Evolutionary conservation across 2,888 invertebrate genomes (phyloP).

Genomic region (Lathronympha strigana): DNA sequence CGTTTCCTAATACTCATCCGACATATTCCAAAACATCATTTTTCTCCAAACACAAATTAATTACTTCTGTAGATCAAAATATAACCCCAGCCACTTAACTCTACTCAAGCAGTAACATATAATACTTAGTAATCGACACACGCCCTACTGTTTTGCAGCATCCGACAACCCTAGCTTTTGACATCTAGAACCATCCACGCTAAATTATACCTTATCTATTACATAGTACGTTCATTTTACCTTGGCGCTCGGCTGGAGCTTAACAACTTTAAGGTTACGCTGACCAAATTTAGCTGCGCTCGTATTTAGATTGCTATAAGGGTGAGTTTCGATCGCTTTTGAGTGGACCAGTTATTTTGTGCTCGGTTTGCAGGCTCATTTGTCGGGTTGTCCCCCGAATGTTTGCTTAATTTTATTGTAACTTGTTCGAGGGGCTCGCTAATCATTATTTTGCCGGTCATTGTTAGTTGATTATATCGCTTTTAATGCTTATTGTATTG

Average conservation of each 20-base stretch:
- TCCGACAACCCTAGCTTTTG: constrained; percentile 17
- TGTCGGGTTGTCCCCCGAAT: constrained; percentile 14
- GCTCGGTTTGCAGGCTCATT: constrained; percentile 28
- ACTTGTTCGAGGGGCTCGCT: constrained; percentile 27
- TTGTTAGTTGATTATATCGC: constrained; percentile 31
- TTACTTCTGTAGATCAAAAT: constrained; percentile 21
- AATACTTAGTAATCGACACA: constrained; percentile 25
- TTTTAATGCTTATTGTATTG: constrained; percentile 30
- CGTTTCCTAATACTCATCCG: too few relatives aligned
- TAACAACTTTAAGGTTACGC: background rate
- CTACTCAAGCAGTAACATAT: constrained; percentile 11
- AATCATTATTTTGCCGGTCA: constrained; percentile 33
- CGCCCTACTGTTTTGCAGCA: constrained; percentile 23
- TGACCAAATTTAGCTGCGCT: background rate
- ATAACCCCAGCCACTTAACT: constrained; percentile 22
- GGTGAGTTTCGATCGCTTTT: background rate
- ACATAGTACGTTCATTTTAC: background rate
- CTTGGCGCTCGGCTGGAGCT: background rate
- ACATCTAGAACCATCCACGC: background rate
- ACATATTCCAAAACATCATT: too few relatives aligned
- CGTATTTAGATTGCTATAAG: background rate
- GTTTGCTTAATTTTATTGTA: constrained; percentile 32
- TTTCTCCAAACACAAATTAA: constrained; percentile 11
- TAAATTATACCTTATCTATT: background rate
- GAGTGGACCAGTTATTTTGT: background rate